Percentiles rank a stretch among this genome's conserved stretches.
Conservation (phyloP, 2,888 invertebrate species). For the Brassicogethes aeneus region DNA sequence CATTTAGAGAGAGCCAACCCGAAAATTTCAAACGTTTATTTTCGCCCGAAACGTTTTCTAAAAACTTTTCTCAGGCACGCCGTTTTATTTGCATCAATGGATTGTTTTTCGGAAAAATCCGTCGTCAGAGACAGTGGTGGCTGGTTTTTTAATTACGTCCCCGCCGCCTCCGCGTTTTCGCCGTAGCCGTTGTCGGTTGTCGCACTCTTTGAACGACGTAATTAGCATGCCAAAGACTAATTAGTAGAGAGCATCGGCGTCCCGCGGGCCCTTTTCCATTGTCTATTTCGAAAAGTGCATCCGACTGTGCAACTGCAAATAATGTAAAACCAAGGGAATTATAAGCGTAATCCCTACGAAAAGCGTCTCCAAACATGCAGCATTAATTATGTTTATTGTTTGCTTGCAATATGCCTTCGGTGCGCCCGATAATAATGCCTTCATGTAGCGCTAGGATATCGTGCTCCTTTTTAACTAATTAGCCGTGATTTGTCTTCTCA, state of each 20-base stretch:
- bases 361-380: slow-evolving; percentile 9
- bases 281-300: slow-evolving; percentile 18
- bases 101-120: too few relatives aligned
- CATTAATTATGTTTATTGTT: slow-evolving; percentile 12
- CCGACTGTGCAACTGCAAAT: slow-evolving; percentile 21
- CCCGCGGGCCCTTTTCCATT: slow-evolving; percentile 3
- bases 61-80: too few relatives aligned
- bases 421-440: not conserved
- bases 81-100: too few relatives aligned
- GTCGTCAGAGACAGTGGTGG: too few relatives aligned
- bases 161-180: too few relatives aligned
- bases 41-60: too few relatives aligned
- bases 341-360: slow-evolving; percentile 16
- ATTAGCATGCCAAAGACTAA: slow-evolving; percentile 31
- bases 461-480: slow-evolving; percentile 4
- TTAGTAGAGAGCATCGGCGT: slow-evolving; percentile 19
- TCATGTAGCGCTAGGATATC: not conserved
- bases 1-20: too few relatives aligned
- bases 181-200: slow-evolving; percentile 14
- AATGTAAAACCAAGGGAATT: slow-evolving; percentile 22
- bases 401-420: slow-evolving; percentile 1
- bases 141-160: too few relatives aligned
- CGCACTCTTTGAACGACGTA: slow-evolving; percentile 26
- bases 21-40: too few relatives aligned
- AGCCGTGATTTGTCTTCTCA: slow-evolving; percentile 7